Base-by-base conservation (phyloP, 2,797 vertebrate genomes). In the Pipistrellus kuhlii region DNA sequence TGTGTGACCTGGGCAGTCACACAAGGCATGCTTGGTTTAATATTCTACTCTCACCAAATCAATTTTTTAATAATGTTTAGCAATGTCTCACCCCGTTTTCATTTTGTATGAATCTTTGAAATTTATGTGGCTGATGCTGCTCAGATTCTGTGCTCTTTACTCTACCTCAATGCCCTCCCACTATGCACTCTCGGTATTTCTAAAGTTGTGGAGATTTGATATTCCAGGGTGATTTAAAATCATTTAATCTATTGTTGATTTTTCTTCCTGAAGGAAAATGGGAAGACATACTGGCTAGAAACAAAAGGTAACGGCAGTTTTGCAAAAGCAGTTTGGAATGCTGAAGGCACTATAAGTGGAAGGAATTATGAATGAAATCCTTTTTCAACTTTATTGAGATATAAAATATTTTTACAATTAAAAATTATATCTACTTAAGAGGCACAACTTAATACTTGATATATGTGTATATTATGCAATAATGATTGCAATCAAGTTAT, bases 161-260 rank as follows among this genome's bases (percentile, higher is more conserved):
- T 35, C 0, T 23, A n/a, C 23, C 11, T 80, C 72, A 15, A n/a
- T 32, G 18, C 17, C 73, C 18, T 66, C 11, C 55, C 23, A 5
- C 7, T 3, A 14, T 10, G 7, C 32, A 59, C 71, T 21, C 27
- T 46, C 48, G 11, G 0, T 2, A 48, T 46, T 48, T 66, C 68
- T 8, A 53, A 53, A 91, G 35, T 2, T 25, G 14, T 32, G 4
- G 35, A 21, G 23, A 59, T 27, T 10, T 88, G 10, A 38, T 77
- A 91, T 90, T 82, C 68, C 77, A 85, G 84, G 23, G 14, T 11
- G 71, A 21, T 88, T n/a, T 57, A 77, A 69, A 81, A 48, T 21
- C 59, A 64, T 46, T 86, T 48, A 59, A 41, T 13, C 2, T 62
- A 32, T 6, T 38, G 94, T 32, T 59, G 13, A 62, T n/a, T 95